A percentile compares a stretch with the other conserved stretches of the same genome.
Evolutionary conservation across 2,888 invertebrate genomes (phyloP).

Genomic region (Macrosoma leucophasiata): DNA sequence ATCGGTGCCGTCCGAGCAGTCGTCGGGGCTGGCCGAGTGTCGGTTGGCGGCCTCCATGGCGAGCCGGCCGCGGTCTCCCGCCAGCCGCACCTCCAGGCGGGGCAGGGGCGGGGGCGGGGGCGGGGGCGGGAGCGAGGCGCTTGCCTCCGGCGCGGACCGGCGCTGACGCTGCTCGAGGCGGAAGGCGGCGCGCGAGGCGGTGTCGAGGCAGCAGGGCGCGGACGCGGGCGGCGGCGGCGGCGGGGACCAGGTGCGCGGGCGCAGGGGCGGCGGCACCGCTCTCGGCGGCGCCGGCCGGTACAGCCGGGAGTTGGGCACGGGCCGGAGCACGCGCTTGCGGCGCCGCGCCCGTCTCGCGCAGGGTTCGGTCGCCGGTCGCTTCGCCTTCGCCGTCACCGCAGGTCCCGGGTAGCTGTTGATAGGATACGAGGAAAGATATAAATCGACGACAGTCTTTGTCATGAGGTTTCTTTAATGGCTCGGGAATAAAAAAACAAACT

Average conservation of each 20-base stretch:
- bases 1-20: conserved; percentile 82
- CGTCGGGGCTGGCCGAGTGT: conserved; percentile 76
- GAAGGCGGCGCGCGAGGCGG: conserved; percentile 33
- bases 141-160: conserved; percentile 26
- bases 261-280: conserved; percentile 31
- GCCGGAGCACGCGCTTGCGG: conserved; percentile 33
- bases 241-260: conserved; percentile 28
- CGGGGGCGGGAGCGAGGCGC: conserved; percentile 7
- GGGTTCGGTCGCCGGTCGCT: conserved; percentile 17
- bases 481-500: too few relatives aligned
- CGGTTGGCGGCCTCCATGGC: conserved; percentile 38
- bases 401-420: conserved; percentile 40
- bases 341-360: conserved; percentile 24
- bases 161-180: conserved; percentile 26
- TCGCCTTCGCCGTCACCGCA: conserved; percentile 8
- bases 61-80: conserved; percentile 14
- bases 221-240: conserved; percentile 36
- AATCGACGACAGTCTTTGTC: too few relatives aligned
- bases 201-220: conserved; percentile 28
- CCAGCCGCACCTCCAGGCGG: conserved; percentile 14
- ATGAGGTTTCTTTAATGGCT: too few relatives aligned
- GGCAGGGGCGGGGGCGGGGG: conserved; percentile 4
- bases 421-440: too few relatives aligned
- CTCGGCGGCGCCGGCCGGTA: conserved; percentile 44
- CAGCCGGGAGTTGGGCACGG: conserved; percentile 51